A percentile compares a stretch with the other conserved stretches of the same genome.
Evolutionary conservation across 2,888 invertebrate species (phyloP).

Genomic region (Pterostichus madidus): DNA sequence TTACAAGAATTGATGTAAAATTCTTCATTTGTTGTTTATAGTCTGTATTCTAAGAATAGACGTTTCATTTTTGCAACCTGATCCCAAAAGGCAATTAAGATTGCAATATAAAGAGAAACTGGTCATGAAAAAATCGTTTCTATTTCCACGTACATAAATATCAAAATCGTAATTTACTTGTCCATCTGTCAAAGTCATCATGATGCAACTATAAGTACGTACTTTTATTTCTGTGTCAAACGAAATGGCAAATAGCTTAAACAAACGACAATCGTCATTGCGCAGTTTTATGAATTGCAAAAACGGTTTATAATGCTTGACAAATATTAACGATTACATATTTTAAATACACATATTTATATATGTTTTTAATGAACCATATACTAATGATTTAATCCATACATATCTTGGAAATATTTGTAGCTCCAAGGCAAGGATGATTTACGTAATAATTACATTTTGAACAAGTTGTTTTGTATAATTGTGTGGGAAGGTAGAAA

Average conservation of each 20-base stretch:
- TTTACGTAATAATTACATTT: slow-evolving; percentile 22
- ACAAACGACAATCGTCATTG: slow-evolving; percentile 27
- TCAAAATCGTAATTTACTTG: background rate
- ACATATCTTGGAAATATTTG: background rate
- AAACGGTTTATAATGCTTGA: slow-evolving; percentile 7
- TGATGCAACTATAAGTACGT: slow-evolving; percentile 34
- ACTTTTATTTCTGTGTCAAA: slow-evolving; percentile 40
- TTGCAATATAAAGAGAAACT: slow-evolving; percentile 19
- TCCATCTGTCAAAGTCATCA: slow-evolving; percentile 15
- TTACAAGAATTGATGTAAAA: too few species aligned
- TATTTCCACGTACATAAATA: slow-evolving; percentile 31
- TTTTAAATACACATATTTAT: background rate
- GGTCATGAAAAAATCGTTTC: background rate
- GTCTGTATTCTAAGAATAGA: slow-evolving; percentile 4
- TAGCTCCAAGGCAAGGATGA: background rate
- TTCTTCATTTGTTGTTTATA: too few species aligned
- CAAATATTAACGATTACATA: slow-evolving; percentile 2
- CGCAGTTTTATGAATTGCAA: slow-evolving; percentile 28
- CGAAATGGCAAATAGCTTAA: slow-evolving; percentile 26
- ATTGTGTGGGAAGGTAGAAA: slow-evolving; percentile 50
- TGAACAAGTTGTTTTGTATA: background rate
- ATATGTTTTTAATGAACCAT: slow-evolving; percentile 6
- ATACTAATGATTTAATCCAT: slow-evolving; percentile 14
- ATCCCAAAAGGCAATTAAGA: slow-evolving; percentile 15
- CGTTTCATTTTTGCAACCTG: slow-evolving; percentile 7